Evolutionary conservation across 37 sponge, comb jelly and placozoan genomes (phyloP), one percentile per base, ranked within the genome.

Genomic region (Tethya wilhelma): DNA sequence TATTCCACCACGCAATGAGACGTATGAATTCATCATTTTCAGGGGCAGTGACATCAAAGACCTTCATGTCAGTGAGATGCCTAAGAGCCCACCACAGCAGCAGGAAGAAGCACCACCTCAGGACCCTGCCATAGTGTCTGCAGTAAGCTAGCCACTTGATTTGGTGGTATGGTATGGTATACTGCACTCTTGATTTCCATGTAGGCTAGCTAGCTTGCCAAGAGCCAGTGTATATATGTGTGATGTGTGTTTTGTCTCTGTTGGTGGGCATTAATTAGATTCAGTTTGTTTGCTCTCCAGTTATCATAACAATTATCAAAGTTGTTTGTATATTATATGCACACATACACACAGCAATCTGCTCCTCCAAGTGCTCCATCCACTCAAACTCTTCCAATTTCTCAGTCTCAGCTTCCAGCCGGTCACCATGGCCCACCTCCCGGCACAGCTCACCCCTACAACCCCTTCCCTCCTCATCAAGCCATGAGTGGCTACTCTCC

Each of bases 31-130:
- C 78, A 94, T 98, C 68, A 91, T 96, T 22, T 98, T 98, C 62
- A 67, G 92, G 20, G 99, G 92, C 26, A 90, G 95, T 67, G 99
- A 98, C 78, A 94, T 98, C 53, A 90, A 96, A 69, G 99, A 98
- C 75, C 78, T 98, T 14, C 75, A 86, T 67, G 92, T 86, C 29
- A 86, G 59, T 55, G 78, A 81, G 44, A 43, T 84, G 32, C 71
- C 58, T 3, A 59, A 53, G 39, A 32, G 57, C 38, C 42, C 71
- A 19, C 31, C 46, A 29, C 55, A 64, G 30, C 57, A 26, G 23
- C 65, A 38, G 36, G 77, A 88, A 28, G 58, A 56, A 9, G n/a
- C 44, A 25, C 79, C 75, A 6, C 85, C 90, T 17, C 69, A 79
- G 44, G 96, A 96, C 39, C 96, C 96, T 26, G 96, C 96, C 25